A percentile compares a stretch with the other conserved stretches of the same genome.
Evolutionary conservation across 2,888 invertebrate genomes (phyloP).

Genomic region (Dysmachus trigonus): DNA sequence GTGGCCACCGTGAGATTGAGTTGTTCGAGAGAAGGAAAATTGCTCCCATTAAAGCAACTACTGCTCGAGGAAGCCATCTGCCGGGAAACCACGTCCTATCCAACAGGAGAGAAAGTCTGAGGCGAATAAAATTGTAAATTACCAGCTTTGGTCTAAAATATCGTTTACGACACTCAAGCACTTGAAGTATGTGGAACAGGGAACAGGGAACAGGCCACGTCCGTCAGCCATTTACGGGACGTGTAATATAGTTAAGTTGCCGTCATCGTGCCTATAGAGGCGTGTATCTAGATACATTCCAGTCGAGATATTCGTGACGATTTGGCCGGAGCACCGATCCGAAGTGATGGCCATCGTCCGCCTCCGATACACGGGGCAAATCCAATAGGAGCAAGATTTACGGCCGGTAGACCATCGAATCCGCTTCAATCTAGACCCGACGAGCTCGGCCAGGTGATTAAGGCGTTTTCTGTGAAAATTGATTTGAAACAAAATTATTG

Average conservation of each 20-base stretch:
- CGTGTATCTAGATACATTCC: background rate
- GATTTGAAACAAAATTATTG: constrained; percentile 27
- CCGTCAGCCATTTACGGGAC: background rate
- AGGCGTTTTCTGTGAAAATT: constrained; percentile 32
- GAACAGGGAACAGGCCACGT: background rate
- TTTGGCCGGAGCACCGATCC: background rate
- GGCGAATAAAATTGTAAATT: constrained; percentile 31
- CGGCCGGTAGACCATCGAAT: background rate
- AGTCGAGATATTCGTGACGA: background rate
- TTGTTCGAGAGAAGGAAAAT: constrained; percentile 22
- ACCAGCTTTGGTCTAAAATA: background rate
- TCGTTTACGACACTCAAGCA: background rate
- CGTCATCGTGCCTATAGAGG: background rate
- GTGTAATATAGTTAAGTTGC: constrained; percentile 1
- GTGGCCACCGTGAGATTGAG: constrained; percentile 14
- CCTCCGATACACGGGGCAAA: background rate
- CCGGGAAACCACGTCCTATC: background rate
- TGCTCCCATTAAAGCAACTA: background rate
- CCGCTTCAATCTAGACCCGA: background rate
- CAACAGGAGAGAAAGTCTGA: background rate
- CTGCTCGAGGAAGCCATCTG: background rate
- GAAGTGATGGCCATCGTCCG: background rate
- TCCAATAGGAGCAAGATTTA: background rate
- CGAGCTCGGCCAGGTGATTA: background rate
- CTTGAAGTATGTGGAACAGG: background rate